Base-by-base conservation (phyloP, 1,140 invertebrate genomes). In the Drosophila sucinea region DNA sequence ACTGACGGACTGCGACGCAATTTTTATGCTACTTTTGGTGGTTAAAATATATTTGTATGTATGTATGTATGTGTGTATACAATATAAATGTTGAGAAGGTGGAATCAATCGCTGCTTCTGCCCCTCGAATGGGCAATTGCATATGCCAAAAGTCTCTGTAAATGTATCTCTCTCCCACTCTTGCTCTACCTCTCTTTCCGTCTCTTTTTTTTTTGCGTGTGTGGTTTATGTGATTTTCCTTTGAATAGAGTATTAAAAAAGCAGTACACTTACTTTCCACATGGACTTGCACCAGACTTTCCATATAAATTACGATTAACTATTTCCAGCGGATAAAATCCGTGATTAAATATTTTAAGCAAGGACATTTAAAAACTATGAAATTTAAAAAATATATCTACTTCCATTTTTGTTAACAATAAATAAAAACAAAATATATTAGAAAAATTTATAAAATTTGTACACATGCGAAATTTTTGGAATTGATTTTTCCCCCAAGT, bases 1-100 rank as follows among this genome's bases (percentile, higher is more conserved):
- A 85, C 76, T 85, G 85, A 73, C 81, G 79, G 79, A 79, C 68
- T 73, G 83, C 83, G 73, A 87, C 82, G 83, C 82, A 87, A 87
- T 87, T 83, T 76, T 62, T 32, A 35, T 47, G 40, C 66, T 70
- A 60, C 47, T 76, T 76, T 76, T 64, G 66, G 75, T 70, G 40
- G 70, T 55, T 51, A 51, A 51, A 51, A 51, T 51, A 51, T 47
- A 47, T 23, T 6, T 6, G 17, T 17, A 17, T 0, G 23, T 17
- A 32, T 17, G 7, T 7, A 33, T 33, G 3, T n/a, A 41, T 17
- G 4, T 17, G 7, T 23, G 4, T 23, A 44, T 23, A 23, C 1
- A 44, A 47, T 47, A 47, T n/a, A 27, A 7, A 51, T 51, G 44
- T 51, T 64, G 69, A 62, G 67, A 63, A 63, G 60, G 72, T 30